These are phyloP conservation scores for Aphis craccivora DNA, from an alignment of 1,140 invertebrate genomes.

Conservation along the genomic window DNA sequence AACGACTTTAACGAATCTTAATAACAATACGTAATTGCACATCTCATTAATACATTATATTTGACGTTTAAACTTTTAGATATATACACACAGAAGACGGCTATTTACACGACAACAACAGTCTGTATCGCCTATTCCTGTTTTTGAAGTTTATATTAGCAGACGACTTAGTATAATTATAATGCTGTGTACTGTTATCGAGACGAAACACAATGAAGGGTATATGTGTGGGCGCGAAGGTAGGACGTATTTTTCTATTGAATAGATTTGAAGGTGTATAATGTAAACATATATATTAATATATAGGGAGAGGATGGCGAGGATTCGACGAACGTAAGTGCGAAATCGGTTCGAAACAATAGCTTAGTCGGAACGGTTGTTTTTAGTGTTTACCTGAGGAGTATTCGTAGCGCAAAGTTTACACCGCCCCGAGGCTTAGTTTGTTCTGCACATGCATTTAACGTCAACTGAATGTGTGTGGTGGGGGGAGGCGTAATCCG, in stretches of 20 bases:
- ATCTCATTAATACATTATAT: not conserved
- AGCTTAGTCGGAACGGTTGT: not conserved
- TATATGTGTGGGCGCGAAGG: too few relatives aligned
- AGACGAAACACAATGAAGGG: not conserved
- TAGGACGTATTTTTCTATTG: not conserved
- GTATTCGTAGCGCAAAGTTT: not conserved
- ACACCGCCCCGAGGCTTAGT: not conserved
- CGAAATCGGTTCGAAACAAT: slow-evolving; percentile 5
- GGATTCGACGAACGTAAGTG: not conserved
- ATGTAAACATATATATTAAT: too few relatives aligned
- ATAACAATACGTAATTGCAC: not conserved
- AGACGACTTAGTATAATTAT: not conserved
- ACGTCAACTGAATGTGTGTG: not conserved
- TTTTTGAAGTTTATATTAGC: not conserved
- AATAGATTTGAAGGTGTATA: not conserved
- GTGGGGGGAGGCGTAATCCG: not conserved
- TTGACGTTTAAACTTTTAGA: not conserved
- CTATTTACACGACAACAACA: not conserved
- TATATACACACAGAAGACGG: not conserved
- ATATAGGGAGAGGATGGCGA: not conserved
- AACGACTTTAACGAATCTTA: not conserved
- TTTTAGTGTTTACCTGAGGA: not conserved
- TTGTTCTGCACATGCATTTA: not conserved
- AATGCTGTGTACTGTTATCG: not conserved
- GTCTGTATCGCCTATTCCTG: not conserved